Evolutionary conservation across 2,888 invertebrate genomes (phyloP).

Genomic region (Tiliacea aurago): DNA sequence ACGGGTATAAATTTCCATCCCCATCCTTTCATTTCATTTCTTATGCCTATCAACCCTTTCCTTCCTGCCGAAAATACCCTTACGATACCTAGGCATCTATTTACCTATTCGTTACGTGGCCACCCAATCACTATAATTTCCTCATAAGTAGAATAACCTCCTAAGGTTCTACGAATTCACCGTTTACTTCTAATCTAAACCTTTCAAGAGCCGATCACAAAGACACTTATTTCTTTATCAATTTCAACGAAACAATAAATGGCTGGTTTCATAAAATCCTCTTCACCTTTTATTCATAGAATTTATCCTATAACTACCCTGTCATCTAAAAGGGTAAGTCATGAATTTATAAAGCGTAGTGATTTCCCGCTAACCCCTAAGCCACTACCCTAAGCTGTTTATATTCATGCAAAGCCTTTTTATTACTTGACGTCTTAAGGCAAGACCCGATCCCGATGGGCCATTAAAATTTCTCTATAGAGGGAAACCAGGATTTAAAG

Average conservation of each 20-base stretch:
- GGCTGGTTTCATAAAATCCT: conserved; percentile 17
- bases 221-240: conserved; percentile 12
- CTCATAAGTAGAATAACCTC: background rate
- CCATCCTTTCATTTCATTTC: background rate
- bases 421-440: conserved; percentile 38
- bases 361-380: conserved; percentile 45
- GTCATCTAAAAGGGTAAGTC: conserved; percentile 47
- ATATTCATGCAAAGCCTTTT: conserved; percentile 64
- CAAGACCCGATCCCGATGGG: conserved; percentile 1
- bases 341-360: conserved; percentile 56
- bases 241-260: conserved; percentile 28
- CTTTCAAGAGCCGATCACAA: conserved; percentile 7
- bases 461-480: conserved; percentile 44
- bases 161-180: conserved; percentile 9
- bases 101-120: background rate
- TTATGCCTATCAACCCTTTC: background rate
- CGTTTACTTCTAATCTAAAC: background rate
- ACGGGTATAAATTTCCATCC: background rate
- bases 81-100: background rate
- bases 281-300: conserved; percentile 8
- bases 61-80: background rate
- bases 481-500: conserved; percentile 24
- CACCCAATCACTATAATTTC: background rate
- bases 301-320: conserved; percentile 31
- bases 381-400: conserved; percentile 54